These are phyloP conservation scores for Scopus umbretta DNA, from an alignment of 2,113 vertebrate genomes.

Conservation along the genomic window DNA sequence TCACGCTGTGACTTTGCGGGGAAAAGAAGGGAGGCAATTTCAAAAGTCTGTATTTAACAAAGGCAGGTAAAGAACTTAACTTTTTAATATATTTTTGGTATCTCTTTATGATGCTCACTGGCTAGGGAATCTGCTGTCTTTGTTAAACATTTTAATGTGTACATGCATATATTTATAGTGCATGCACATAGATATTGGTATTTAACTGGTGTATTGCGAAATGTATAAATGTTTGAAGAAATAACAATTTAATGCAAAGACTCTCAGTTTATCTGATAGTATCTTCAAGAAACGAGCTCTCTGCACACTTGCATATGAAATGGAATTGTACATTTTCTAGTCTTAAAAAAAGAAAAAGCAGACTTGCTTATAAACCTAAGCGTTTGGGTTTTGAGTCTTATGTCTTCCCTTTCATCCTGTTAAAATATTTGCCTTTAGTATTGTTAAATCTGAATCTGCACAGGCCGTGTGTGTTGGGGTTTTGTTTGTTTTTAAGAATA, in stretches of 20 bases:
- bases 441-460: neutral
- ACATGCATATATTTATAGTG: slow-evolving; percentile 30
- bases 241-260: slow-evolving; percentile 18
- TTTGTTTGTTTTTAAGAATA: neutral
- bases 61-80: slow-evolving; percentile 29
- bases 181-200: slow-evolving; percentile 38
- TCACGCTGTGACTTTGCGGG: neutral
- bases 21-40: neutral
- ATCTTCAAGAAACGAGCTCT: neutral
- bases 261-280: neutral
- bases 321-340: slow-evolving; percentile 32
- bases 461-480: neutral
- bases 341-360: slow-evolving; percentile 24
- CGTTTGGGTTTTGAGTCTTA: neutral
- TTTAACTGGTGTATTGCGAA: slow-evolving; percentile 46
- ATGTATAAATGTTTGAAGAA: slow-evolving; percentile 16
- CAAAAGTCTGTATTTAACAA: slow-evolving; percentile 25
- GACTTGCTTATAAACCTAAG: neutral
- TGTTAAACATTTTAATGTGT: slow-evolving; percentile 9
- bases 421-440: neutral
- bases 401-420: neutral
- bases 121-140: neutral
- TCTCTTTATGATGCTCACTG: neutral
- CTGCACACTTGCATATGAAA: neutral
- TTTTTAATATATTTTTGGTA: slow-evolving; percentile 32